Percentiles rank a stretch among this genome's conserved stretches.
phyloP scores from a whole-genome alignment of 35 echinoderm and acorn worm genomes.

The Acanthaster planci region DNA sequence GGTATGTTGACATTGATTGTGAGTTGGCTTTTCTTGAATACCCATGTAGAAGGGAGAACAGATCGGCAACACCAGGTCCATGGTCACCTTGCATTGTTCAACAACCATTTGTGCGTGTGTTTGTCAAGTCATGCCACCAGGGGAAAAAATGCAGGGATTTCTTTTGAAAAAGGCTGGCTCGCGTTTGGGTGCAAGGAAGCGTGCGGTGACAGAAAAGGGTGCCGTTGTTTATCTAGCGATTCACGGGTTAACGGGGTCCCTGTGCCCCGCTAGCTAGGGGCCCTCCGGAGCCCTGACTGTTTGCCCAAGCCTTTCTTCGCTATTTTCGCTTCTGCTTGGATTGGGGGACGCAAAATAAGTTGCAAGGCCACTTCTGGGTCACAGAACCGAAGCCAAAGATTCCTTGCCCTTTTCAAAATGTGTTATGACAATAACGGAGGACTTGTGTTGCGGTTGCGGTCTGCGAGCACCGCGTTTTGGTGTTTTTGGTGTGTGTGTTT shows the following conservation, averaged over 20 bases:
- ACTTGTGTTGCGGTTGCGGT: background rate
- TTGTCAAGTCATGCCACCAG: conserved; percentile 24
- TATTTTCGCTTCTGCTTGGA: background rate
- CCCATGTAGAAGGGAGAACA: background rate
- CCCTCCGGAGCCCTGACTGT: background rate
- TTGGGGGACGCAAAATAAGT: background rate
- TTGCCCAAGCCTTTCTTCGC: background rate
- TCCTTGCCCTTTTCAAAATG: background rate
- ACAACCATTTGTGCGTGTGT: background rate
- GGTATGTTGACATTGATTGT: no score
- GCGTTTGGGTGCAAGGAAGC: conserved; percentile 3
- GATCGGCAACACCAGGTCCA: conserved; percentile 12
- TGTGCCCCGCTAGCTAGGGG: background rate
- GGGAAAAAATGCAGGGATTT: background rate
- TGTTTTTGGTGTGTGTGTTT: background rate
- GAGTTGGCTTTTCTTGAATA: no score
- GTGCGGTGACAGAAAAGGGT: background rate
- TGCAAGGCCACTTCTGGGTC: conserved; percentile 6
- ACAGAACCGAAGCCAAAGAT: background rate
- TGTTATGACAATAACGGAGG: background rate
- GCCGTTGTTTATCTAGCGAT: background rate
- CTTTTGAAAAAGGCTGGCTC: background rate
- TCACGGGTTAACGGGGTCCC: background rate
- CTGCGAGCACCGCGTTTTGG: background rate
- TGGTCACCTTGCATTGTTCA: conserved; percentile 2